Evolutionary conservation across 2,113 vertebrate genomes (phyloP).

Genomic region (Ascaphus truei): DNA sequence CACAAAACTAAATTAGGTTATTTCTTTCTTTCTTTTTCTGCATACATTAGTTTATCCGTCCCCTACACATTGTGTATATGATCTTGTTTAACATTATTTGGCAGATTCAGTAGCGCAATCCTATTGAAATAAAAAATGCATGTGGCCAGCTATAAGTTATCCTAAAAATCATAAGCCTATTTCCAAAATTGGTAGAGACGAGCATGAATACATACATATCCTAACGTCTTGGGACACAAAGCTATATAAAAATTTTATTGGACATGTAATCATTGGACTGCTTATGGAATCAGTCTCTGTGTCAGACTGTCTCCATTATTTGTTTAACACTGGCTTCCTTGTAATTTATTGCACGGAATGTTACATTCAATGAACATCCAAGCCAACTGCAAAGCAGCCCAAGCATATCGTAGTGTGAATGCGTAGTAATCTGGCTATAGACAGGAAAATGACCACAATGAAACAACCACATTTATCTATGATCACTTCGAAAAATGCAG

Average conservation of each 20-base stretch:
- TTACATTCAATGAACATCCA: too few relatives aligned
- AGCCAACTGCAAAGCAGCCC: constrained; percentile 22
- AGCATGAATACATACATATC: constrained; percentile 16
- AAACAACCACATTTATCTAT: constrained; percentile 12
- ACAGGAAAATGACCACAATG: constrained; percentile 26
- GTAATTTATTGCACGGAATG: constrained; percentile 31
- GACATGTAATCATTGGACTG: constrained; percentile 21
- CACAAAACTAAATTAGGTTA: too few relatives aligned
- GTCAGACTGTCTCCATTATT: constrained; percentile 35
- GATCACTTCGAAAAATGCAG: neutral
- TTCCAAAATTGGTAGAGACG: constrained; percentile 8
- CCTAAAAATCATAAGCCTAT: constrained; percentile 13
- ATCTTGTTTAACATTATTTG: neutral
- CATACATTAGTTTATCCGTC: too few relatives aligned
- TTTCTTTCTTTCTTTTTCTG: neutral
- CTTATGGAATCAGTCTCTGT: constrained; percentile 31
- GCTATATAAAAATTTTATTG: constrained; percentile 30
- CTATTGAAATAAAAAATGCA: neutral
- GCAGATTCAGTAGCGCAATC: neutral
- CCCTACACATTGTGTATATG: neutral
- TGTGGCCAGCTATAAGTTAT: neutral
- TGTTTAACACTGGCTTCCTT: constrained; percentile 25
- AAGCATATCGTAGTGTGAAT: constrained; percentile 24
- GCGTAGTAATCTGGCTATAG: constrained; percentile 17
- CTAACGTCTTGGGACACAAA: constrained; percentile 22